Base-by-base conservation (phyloP, 1,140 invertebrate species). In the Ceratoteleas bidentatus region DNA sequence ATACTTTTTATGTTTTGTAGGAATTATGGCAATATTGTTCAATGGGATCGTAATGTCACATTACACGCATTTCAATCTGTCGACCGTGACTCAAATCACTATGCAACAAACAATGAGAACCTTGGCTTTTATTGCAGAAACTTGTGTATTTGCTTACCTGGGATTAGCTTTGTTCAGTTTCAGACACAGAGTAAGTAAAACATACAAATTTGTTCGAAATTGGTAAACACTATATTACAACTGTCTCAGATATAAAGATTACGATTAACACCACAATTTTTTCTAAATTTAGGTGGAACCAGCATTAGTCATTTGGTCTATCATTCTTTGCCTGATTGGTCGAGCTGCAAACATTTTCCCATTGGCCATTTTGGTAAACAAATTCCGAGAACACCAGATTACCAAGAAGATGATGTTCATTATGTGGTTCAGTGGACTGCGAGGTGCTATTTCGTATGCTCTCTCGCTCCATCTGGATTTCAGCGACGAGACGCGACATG, bases 11-110 rank as follows among this genome's bases (percentile, higher is more conserved):
- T n/a, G n/a, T n/a, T n/a, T n/a, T 93, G 78, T 92, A 96, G 97
- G 98, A 70, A 99, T 99, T 47, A 99, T 99, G 99, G 98, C 99
- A 11, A 99, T 99, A 85, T 92, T 99, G 72, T 99, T 99, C 88
- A 99, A 98, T 93, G 99, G 98, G 2, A 98, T 99, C 87, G 98
- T 99, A 0, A 99, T 99, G 99, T 99, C 98, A 0, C 99, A 99
- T 90, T 99, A 99, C 87, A 99, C 98, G 13, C 99, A 99, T 93
- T 98, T 97, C 85, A 99, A 99, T 91, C 91, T 99, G 11, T 99
- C 98, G 0, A 99, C 98, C 14, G 96, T 99, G 4, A 99, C 98
- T 10, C 98, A 99, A 92, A 99, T 99, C 7, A 99, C 98, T 2
- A 99, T 99, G 95, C 98, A 99, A 90, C 98, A 99, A 91, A 99